Base-by-base conservation (phyloP, 1,140 invertebrate species). In the Euura saliciscinereae region DNA sequence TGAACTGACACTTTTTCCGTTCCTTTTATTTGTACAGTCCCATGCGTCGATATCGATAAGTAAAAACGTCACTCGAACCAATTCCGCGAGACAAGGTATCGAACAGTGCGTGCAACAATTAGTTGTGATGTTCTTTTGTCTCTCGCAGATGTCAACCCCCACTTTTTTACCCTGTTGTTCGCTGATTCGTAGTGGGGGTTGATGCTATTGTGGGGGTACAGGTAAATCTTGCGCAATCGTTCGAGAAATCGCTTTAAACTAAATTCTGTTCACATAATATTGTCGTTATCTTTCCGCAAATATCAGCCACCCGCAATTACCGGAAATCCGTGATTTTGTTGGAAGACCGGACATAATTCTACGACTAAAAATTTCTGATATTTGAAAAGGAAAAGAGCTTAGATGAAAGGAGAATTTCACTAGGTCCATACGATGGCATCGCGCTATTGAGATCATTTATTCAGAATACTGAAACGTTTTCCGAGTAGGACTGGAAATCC, bases 141-240 rank as follows among this genome's bases (percentile, higher is more conserved):
- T 79, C 78, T 78, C 74, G 77, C 77, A 77, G 67, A 70, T 64
- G 68, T 76, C 78, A 78, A 76, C 66, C 10, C 43, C 10, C 64
- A 42, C 46, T 65, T 43, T 43, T 64, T 44, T 46, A 67, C 68
- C n/a, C 45, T 45, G 10, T 4, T 70, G 51, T n/a, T 59, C 5
- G 28, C 28, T 28, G 51, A 59, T n/a, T 59, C 51, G 51, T 59
- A n/a, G 51, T 59, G 51, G 51, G 51, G 51, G 13, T 59, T 59
- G 51, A 59, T 59, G 51, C 51, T 59, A 59, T 59, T n/a, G 51
- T 59, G 51, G 51, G 51, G 51, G 51, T 59, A 59, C 3, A 59
- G 8, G 13, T n/a, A 59, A 2, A n/a, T 59, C 51, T 59, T 59
- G 51, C 51, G 51, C 51, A 59, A 59, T 59, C 51, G 8, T 59